phyloP scores from a whole-genome alignment of 2,797 vertebrate species.

The Crocidura indochinensis region DNA sequence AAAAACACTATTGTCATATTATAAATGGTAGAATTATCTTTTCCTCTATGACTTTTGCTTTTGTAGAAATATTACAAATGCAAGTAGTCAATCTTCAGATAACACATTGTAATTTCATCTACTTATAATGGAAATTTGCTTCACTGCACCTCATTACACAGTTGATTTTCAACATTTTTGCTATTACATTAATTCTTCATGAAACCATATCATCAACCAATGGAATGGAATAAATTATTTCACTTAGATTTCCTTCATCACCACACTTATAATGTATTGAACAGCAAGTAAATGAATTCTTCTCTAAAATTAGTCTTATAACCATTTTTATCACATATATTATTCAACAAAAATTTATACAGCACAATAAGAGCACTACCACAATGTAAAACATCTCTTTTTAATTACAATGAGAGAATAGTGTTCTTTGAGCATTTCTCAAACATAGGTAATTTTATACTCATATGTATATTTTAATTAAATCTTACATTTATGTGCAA shows the following conservation, averaged over 20 bases:
- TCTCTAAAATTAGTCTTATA: conserved; percentile 21
- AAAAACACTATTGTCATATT: not conserved
- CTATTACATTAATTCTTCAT: conserved; percentile 50
- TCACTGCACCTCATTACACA: conserved; percentile 60
- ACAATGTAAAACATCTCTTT: not conserved
- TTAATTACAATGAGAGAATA: not conserved
- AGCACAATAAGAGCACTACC: not conserved
- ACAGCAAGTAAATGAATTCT: conserved; percentile 25
- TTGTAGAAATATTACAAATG: not conserved
- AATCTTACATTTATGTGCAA: not conserved
- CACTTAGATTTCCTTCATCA: conserved; percentile 51
- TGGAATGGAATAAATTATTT: conserved; percentile 48
- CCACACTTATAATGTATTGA: conserved; percentile 15
- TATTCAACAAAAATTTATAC: conserved; percentile 27
- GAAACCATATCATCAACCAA: conserved; percentile 32
- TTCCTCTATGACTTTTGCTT: conserved; percentile 18
- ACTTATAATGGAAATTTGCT: conserved; percentile 39
- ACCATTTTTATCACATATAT: not conserved
- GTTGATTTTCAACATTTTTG: conserved; percentile 51
- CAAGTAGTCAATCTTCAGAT: conserved; percentile 51
- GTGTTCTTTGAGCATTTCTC: not conserved
- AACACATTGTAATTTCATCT: conserved; percentile 15
- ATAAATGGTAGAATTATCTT: conserved; percentile 15
- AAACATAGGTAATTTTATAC: not conserved
- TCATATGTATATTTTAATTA: not conserved